Conservation (phyloP, 2,888 invertebrate species). For the Strigamia maritima region DNA sequence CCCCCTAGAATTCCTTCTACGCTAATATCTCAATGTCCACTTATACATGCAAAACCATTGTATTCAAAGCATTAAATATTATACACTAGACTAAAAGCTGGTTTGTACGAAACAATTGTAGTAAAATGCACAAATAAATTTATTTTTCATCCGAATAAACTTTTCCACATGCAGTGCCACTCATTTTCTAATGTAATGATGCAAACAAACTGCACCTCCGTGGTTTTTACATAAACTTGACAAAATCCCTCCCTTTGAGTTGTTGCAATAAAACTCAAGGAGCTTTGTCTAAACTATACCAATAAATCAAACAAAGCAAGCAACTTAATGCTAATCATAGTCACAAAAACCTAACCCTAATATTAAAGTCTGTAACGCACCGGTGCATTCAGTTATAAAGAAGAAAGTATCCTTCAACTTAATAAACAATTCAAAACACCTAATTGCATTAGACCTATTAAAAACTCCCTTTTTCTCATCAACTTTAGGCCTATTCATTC, state of each 20-base stretch:
- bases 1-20: background rate
- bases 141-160: background rate
- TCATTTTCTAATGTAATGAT: background rate
- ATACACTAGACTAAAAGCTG: background rate
- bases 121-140: background rate
- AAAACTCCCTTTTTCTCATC: constrained; percentile 17
- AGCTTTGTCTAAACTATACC: background rate
- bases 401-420: background rate
- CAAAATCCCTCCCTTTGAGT: background rate
- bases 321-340: background rate
- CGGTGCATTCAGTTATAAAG: background rate
- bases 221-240: background rate
- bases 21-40: constrained; percentile 26
- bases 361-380: background rate
- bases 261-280: background rate
- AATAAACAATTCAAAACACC: constrained; percentile 12
- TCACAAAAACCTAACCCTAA: too few species aligned
- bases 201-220: background rate
- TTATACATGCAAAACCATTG: background rate
- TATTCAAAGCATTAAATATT: constrained; percentile 19
- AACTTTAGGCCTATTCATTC: constrained; percentile 28
- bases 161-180: background rate
- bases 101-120: constrained; percentile 7
- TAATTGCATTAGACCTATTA: constrained; percentile 21
- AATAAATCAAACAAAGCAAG: background rate